A percentile compares a stretch with the other conserved stretches of the same genome.
Conservation (phyloP, 2,113 vertebrate genomes). For the Cyphomyrus discorhynchus region DNA sequence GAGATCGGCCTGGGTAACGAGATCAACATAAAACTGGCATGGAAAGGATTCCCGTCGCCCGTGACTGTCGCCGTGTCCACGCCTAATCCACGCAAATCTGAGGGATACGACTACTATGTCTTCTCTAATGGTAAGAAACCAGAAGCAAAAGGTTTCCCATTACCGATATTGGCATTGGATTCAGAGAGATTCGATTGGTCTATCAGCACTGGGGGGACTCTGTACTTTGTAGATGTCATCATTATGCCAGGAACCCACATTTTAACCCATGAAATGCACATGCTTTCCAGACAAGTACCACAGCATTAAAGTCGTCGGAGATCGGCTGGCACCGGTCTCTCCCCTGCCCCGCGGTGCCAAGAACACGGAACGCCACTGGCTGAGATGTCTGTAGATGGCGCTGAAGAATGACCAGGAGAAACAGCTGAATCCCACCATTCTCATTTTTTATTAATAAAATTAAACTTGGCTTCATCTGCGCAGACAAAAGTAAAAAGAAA, state of each 20-base stretch:
- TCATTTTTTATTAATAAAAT: slow-evolving; percentile 75
- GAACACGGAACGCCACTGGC: slow-evolving; percentile 71
- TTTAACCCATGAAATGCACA: not conserved
- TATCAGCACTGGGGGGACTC: not conserved
- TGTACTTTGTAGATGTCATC: not conserved
- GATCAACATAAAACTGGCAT: slow-evolving; percentile 61
- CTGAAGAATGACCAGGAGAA: not conserved
- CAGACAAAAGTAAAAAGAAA: slow-evolving; percentile 60
- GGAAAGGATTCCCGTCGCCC: slow-evolving; percentile 70
- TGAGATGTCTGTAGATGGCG: slow-evolving; percentile 65
- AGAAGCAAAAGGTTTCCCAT: not conserved
- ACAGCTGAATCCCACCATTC: slow-evolving; percentile 33
- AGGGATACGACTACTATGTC: slow-evolving; percentile 69
- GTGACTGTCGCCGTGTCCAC: slow-evolving; percentile 72
- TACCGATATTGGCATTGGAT: not conserved
- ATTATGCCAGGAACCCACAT: not conserved
- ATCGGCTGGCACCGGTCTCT: slow-evolving; percentile 53
- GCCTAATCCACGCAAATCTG: slow-evolving; percentile 55
- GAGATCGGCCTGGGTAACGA: slow-evolving; percentile 60
- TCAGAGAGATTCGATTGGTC: not conserved
- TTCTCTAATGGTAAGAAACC: slow-evolving; percentile 76
- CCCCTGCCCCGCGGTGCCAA: slow-evolving; percentile 54
- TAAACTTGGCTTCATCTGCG: slow-evolving; percentile 36
- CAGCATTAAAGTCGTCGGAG: slow-evolving; percentile 63
- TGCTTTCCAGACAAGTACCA: slow-evolving; percentile 71